A percentile compares a stretch with the other conserved stretches of the same genome.
Evolutionary conservation across 1,140 invertebrate genomes (phyloP).

Genomic region (Mizuhopecten yessoensis): DNA sequence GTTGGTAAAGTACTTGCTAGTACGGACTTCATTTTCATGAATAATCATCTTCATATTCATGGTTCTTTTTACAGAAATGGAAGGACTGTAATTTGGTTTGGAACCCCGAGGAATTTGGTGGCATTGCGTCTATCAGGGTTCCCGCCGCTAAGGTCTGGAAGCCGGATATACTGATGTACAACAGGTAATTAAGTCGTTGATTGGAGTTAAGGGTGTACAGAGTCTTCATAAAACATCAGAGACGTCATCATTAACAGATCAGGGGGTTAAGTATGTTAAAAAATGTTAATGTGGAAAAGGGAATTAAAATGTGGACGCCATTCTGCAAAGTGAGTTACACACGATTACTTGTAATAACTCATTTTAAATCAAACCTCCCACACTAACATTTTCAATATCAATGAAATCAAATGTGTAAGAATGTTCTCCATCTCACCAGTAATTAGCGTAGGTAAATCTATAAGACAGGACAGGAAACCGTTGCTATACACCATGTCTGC

Average conservation of each 20-base stretch:
- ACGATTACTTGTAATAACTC: too few species aligned
- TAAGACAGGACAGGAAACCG: not conserved
- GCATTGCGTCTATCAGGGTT: conserved; percentile 97
- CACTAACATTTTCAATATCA: too few species aligned
- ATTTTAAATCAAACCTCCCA: too few species aligned
- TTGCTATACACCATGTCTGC: not conserved
- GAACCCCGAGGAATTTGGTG: conserved; percentile 97
- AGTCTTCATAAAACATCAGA: not conserved
- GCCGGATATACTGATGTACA: conserved; percentile 99
- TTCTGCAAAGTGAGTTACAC: too few species aligned
- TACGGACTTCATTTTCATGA: not conserved
- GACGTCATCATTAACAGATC: too few species aligned
- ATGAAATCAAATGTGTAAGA: too few species aligned
- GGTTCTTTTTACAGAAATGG: conserved; percentile 91
- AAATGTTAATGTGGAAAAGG: too few species aligned
- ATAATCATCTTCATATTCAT: not conserved
- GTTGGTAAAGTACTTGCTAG: too few species aligned
- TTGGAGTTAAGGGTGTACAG: not conserved
- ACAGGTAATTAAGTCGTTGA: conserved; percentile 88
- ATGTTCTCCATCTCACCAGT: too few species aligned
- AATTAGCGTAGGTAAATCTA: too few species aligned
- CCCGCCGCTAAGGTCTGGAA: conserved; percentile 98
- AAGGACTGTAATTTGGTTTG: conserved; percentile 99
- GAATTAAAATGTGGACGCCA: too few species aligned
- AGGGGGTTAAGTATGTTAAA: too few species aligned